Evolutionary conservation across 2,797 vertebrate species (phyloP).

Genomic region (Pseudochaenichthys georgianus): DNA sequence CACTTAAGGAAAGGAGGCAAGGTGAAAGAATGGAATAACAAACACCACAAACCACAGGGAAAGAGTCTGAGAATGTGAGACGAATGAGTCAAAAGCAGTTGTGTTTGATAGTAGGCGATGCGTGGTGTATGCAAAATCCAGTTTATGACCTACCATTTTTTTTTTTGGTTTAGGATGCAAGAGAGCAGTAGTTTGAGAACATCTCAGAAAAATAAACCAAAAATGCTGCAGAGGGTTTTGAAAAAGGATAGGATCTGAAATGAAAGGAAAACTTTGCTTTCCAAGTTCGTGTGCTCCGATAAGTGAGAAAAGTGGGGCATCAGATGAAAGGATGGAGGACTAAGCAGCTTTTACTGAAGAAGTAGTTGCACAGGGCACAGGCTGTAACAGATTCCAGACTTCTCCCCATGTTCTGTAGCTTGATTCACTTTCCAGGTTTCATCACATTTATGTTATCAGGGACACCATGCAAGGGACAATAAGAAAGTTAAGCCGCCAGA

Average conservation of each 20-base stretch:
- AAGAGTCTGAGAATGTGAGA: constrained; percentile 48
- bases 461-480: background rate
- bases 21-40: constrained; percentile 61
- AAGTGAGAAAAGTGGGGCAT: constrained; percentile 35
- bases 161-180: constrained; percentile 7
- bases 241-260: constrained; percentile 17
- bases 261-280: constrained; percentile 3
- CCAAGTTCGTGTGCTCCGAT: constrained; percentile 31
- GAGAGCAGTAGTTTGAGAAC: constrained; percentile 5
- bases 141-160: background rate
- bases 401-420: background rate
- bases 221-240: background rate
- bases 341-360: constrained; percentile 20
- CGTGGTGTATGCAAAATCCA: background rate
- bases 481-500: constrained; percentile 20
- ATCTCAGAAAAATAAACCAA: background rate
- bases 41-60: constrained; percentile 65
- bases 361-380: background rate
- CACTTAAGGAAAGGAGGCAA: constrained; percentile 56
- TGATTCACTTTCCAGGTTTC: constrained; percentile 31
- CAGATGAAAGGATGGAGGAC: constrained; percentile 35
- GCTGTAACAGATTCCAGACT: constrained; percentile 9
- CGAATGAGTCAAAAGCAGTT: constrained; percentile 35
- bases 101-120: constrained; percentile 26
- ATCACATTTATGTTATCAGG: background rate